Evolutionary conservation across 2,888 invertebrate species (phyloP).

Genomic region (Stenurella melanura): DNA sequence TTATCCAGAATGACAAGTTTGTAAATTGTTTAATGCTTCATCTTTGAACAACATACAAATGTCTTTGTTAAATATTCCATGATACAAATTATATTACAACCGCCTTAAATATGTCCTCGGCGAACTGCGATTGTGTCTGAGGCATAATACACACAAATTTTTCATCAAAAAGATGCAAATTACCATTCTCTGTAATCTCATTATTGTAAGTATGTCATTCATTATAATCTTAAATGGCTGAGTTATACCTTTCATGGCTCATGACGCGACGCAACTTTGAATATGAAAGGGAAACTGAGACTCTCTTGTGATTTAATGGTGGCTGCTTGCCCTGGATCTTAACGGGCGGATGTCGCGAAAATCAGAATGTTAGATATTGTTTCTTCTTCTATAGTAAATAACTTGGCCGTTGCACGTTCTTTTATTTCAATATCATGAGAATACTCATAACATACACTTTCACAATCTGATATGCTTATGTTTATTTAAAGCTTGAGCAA

Average conservation of each 20-base stretch:
- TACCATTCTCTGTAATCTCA: constrained; percentile 35
- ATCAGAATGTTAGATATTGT: constrained; percentile 11
- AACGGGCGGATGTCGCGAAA: constrained; percentile 35
- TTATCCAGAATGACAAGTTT: too few species aligned
- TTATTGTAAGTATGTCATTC: constrained; percentile 41
- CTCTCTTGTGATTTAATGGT: constrained; percentile 37
- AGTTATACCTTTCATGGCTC: constrained; percentile 42
- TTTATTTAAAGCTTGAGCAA: too few species aligned
- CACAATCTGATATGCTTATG: too few species aligned
- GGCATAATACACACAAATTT: constrained; percentile 36
- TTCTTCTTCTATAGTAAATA: background rate
- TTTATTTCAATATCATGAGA: too few species aligned
- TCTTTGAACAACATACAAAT: background rate
- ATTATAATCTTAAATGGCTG: constrained; percentile 35
- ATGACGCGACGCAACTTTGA: constrained; percentile 31
- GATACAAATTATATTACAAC: background rate
- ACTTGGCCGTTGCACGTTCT: background rate
- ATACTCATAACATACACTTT: too few species aligned
- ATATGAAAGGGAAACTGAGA: constrained; percentile 40
- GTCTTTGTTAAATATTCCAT: background rate
- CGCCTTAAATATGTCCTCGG: background rate
- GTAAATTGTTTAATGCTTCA: too few species aligned
- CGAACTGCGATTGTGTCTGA: constrained; percentile 14
- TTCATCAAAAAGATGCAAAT: constrained; percentile 40
- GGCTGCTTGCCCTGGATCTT: constrained; percentile 29